phyloP scores from a whole-genome alignment of 2,113 vertebrate species.

The Nannospalax galili region DNA sequence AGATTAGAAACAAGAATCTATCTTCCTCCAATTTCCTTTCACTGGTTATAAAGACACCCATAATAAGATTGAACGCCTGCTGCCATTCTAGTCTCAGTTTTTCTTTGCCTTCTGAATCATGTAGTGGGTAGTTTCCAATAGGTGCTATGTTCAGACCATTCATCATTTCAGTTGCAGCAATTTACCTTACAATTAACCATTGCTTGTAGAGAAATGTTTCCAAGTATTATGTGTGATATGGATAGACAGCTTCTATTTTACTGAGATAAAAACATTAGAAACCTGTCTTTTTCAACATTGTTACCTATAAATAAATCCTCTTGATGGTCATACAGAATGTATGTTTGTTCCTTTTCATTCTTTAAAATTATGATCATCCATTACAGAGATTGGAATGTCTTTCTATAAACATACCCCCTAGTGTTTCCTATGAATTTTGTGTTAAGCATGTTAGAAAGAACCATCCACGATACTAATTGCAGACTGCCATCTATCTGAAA shows the following conservation, averaged over 20 bases:
- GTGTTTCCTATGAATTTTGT: constrained; percentile 2
- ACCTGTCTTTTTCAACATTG: constrained; percentile 34
- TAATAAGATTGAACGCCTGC: constrained; percentile 64
- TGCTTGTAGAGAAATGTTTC: constrained; percentile 52
- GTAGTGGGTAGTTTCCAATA: constrained; percentile 53
- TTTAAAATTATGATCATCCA: constrained; percentile 60
- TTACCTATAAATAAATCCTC: constrained; percentile 29
- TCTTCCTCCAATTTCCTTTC: constrained; percentile 45
- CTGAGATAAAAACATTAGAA: constrained; percentile 3
- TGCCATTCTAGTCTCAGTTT: constrained; percentile 58
- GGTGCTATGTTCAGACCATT: constrained; percentile 65
- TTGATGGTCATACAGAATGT: background rate
- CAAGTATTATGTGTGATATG: constrained; percentile 45
- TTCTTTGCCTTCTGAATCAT: constrained; percentile 66
- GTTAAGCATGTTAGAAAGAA: constrained; percentile 60
- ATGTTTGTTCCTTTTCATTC: constrained; percentile 58
- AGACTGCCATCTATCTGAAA: constrained; percentile 75
- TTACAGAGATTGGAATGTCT: background rate
- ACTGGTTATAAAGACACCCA: constrained; percentile 68
- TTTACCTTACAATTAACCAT: constrained; percentile 68
- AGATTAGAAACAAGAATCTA: constrained; percentile 68
- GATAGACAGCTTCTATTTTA: constrained; percentile 32
- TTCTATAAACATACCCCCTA: background rate
- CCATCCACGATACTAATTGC: constrained; percentile 79
- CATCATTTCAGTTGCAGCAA: constrained; percentile 69